phyloP scores from a whole-genome alignment of 35 echinoderm and acorn worm species.

The Anneissia japonica region DNA sequence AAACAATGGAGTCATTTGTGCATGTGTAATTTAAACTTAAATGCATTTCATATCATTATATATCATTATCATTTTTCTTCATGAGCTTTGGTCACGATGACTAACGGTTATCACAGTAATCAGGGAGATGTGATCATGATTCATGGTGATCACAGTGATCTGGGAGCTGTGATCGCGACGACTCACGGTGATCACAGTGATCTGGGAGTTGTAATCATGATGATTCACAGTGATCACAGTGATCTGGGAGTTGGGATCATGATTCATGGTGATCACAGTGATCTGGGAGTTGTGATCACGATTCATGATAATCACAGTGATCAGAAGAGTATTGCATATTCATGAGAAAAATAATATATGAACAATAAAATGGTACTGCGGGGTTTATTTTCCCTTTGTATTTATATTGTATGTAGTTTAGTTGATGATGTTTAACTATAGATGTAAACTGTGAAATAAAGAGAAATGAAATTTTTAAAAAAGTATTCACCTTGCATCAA shows the following conservation, averaged over 20 bases:
- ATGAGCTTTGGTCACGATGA: background rate
- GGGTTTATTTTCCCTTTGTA: background rate
- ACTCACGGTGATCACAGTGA: no score
- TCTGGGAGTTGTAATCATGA: no score
- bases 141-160: no score
- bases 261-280: no score
- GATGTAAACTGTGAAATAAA: background rate
- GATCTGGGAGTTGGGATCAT: no score
- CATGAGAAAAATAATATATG: background rate
- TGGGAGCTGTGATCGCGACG: no score
- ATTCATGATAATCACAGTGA: background rate
- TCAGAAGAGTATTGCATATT: background rate
- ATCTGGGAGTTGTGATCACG: no score
- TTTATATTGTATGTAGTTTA: background rate
- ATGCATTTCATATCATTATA: background rate
- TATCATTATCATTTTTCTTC: background rate
- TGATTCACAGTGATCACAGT: no score
- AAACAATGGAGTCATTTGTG: no score
- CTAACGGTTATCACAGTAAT: no score
- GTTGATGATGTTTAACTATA: background rate
- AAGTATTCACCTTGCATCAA: slow-evolving; percentile 81
- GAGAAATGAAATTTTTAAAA: no score
- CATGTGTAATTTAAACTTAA: background rate
- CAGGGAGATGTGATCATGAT: no score
- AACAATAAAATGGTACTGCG: background rate